These are phyloP conservation scores for Spea hammondii DNA, from an alignment of 2,797 vertebrate species.

Conservation along the genomic window DNA sequence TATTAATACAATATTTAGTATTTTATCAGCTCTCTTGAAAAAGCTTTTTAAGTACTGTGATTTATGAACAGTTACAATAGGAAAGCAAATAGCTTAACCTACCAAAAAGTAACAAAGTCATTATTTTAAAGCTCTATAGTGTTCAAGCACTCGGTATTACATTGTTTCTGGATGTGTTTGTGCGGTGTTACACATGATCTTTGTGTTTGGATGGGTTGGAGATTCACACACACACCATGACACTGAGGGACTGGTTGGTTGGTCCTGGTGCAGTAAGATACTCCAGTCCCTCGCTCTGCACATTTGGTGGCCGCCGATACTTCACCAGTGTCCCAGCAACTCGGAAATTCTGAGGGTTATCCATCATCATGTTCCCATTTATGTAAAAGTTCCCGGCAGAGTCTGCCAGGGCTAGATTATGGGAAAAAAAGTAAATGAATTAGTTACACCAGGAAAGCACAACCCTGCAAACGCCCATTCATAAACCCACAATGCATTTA, in stretches of 20 bases:
- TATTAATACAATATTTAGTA: too few relatives aligned
- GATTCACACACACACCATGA: slow-evolving; percentile 75
- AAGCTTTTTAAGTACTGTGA: too few relatives aligned
- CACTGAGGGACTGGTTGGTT: slow-evolving; percentile 82
- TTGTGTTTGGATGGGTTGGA: slow-evolving; percentile 11
- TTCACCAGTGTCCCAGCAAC: slow-evolving; percentile 86
- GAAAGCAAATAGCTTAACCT: too few relatives aligned
- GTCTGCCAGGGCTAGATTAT: slow-evolving; percentile 78
- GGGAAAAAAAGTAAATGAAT: slow-evolving; percentile 13
- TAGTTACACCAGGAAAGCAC: neutral
- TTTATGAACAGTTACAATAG: too few relatives aligned
- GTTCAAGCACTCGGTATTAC: too few relatives aligned
- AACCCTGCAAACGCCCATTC: too few relatives aligned
- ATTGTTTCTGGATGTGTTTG: too few relatives aligned
- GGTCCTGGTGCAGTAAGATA: slow-evolving; percentile 87
- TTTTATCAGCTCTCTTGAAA: too few relatives aligned
- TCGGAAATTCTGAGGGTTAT: slow-evolving; percentile 85
- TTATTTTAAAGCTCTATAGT: too few relatives aligned
- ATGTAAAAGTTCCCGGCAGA: slow-evolving; percentile 85
- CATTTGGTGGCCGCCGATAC: slow-evolving; percentile 77
- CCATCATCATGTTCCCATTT: slow-evolving; percentile 83
- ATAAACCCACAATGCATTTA: too few relatives aligned
- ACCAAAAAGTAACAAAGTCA: too few relatives aligned
- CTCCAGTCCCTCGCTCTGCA: slow-evolving; percentile 82
- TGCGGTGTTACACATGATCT: too few relatives aligned